These are phyloP conservation scores for Brachionus paranguensis DNA, from an alignment of 1,140 invertebrate species.

Conservation along the genomic window DNA sequence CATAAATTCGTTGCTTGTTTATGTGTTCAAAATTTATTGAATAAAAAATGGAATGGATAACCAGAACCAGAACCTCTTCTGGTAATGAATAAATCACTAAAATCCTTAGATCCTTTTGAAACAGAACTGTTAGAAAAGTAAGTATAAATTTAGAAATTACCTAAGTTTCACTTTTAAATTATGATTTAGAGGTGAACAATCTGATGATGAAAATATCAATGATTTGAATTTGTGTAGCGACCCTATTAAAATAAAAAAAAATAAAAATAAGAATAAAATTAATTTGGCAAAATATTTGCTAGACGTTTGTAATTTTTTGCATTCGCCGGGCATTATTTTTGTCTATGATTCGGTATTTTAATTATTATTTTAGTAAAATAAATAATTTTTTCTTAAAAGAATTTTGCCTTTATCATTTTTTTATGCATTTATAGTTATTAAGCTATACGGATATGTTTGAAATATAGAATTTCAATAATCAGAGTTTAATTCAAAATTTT, in stretches of 20 bases:
- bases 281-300: not conserved
- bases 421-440: not conserved
- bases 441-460: not conserved
- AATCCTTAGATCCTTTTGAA: not conserved
- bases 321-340: not conserved
- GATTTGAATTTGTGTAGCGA: not conserved
- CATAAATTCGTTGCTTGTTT: constrained; percentile 23
- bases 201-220: not conserved
- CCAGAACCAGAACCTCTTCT: too few species aligned
- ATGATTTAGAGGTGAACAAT: not conserved
- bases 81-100: not conserved
- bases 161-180: not conserved
- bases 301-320: not conserved
- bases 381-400: not conserved
- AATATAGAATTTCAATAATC: not conserved
- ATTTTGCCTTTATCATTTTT: not conserved
- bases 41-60: constrained; percentile 20
- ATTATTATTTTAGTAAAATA: too few species aligned
- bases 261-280: not conserved
- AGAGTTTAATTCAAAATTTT: not conserved
- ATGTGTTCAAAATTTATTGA: constrained; percentile 19
- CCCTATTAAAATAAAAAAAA: not conserved
- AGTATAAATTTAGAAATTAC: not conserved
- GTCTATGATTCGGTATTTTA: not conserved
- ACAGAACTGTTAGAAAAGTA: not conserved